These are phyloP conservation scores for Ernsta delagoae DNA, from an alignment of 2,888 invertebrate genomes.

Conservation along the genomic window DNA sequence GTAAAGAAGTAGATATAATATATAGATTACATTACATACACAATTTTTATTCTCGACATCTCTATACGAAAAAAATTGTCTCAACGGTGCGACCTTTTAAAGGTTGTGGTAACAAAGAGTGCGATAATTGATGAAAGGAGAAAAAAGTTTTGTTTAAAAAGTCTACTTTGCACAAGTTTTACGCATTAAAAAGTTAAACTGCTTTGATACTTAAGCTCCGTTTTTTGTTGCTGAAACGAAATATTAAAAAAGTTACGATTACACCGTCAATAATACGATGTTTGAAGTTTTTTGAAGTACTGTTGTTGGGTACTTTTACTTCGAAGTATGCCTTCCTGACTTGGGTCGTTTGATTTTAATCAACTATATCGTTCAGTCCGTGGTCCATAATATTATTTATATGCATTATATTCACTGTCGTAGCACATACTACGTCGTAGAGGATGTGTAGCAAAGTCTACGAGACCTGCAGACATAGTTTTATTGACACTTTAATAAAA, in stretches of 20 bases:
- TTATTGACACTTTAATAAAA: no score
- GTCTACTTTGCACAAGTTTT: not conserved
- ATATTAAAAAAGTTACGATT: constrained; percentile 14
- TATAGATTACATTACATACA: no score
- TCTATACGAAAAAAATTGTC: no score
- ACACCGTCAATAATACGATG: not conserved
- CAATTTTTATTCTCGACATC: no score
- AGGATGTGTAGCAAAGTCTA: not conserved
- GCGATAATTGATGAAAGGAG: not conserved
- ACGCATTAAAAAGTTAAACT: constrained; percentile 10
- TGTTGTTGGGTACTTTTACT: not conserved
- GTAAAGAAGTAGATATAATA: no score
- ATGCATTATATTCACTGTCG: not conserved
- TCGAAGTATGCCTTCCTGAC: not conserved
- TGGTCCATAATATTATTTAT: not conserved
- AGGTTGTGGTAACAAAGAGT: not conserved
- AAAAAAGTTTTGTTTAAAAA: not conserved
- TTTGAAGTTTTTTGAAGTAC: not conserved
- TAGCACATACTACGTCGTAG: not conserved
- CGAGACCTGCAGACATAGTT: not conserved
- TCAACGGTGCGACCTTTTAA: not conserved
- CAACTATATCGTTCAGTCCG: no score
- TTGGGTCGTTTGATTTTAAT: no score
- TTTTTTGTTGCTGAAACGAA: not conserved
- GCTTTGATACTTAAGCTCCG: constrained; percentile 1